These are phyloP conservation scores for Syritta pipiens DNA, from an alignment of 2,888 invertebrate genomes.

Conservation along the genomic window DNA sequence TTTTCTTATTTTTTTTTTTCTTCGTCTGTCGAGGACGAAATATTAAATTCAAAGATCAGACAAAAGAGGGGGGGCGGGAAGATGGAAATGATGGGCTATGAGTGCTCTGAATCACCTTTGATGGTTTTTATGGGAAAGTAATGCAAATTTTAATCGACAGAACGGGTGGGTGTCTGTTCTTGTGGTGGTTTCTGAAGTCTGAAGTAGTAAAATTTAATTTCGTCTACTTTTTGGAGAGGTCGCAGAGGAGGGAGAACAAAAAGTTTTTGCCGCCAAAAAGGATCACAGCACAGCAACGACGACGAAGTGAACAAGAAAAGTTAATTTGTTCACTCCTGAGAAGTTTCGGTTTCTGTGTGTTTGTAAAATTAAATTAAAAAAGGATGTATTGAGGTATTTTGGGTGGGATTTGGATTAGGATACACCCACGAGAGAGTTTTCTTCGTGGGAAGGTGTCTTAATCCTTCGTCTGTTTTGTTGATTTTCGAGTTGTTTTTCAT, in stretches of 20 bases:
- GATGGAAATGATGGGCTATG: slow-evolving; percentile 44
- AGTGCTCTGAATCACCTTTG: slow-evolving; percentile 60
- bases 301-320: slow-evolving; percentile 20
- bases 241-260: background rate
- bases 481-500: too few species aligned
- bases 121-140: slow-evolving; percentile 50
- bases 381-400: background rate
- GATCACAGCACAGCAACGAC: slow-evolving; percentile 8
- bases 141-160: slow-evolving; percentile 51
- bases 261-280: too few species aligned
- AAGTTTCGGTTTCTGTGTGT: slow-evolving; percentile 23
- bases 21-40: background rate
- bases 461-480: too few species aligned
- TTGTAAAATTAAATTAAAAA: slow-evolving; percentile 30
- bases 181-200: slow-evolving; percentile 3
- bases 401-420: slow-evolving; percentile 4
- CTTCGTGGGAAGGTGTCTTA: background rate
- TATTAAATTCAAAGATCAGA: slow-evolving; percentile 16
- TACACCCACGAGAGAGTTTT: background rate
- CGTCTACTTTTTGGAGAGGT: slow-evolving; percentile 14
- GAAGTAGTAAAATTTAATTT: slow-evolving; percentile 62
- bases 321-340: slow-evolving; percentile 10
- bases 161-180: background rate
- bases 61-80: background rate
- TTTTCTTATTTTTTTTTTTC: too few species aligned